phyloP scores from a whole-genome alignment of 1,140 invertebrate genomes.

The Pectinophora gossypiella region DNA sequence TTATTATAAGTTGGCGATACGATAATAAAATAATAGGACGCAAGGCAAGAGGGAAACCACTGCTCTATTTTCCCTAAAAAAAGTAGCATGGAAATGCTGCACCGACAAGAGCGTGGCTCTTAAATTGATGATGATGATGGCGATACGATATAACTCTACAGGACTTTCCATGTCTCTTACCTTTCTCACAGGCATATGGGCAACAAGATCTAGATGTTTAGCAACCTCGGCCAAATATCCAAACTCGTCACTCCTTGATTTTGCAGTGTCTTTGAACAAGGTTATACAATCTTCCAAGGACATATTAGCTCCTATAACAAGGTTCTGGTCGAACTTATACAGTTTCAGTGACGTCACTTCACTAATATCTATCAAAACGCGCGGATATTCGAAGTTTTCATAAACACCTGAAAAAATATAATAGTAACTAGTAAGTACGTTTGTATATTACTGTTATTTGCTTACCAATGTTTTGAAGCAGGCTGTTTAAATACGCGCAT shows the following conservation, averaged over 20 bases:
- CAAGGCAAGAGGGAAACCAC: too few species aligned
- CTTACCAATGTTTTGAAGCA: too few species aligned
- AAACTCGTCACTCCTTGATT: constrained; percentile 54
- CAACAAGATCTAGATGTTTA: constrained; percentile 76
- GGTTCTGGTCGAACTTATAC: constrained; percentile 66
- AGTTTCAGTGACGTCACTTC: constrained; percentile 79
- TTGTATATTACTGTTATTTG: too few species aligned
- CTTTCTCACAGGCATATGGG: constrained; percentile 79
- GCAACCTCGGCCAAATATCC: constrained; percentile 61
- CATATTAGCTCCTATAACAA: constrained; percentile 80
- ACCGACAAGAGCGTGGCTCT: too few species aligned
- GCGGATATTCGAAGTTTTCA: constrained; percentile 43
- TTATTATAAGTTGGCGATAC: too few species aligned
- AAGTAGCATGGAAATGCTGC: too few species aligned
- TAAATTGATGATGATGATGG: too few species aligned
- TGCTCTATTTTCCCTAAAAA: too few species aligned
- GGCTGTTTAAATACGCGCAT: too few species aligned
- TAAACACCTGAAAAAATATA: constrained; percentile 44
- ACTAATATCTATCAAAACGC: constrained; percentile 82
- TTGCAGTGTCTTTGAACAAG: constrained; percentile 75
- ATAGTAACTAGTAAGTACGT: neutral
- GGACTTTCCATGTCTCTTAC: constrained; percentile 65
- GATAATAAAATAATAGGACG: too few species aligned
- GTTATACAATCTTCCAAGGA: constrained; percentile 79
- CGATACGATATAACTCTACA: too few species aligned